Base-by-base conservation (phyloP, 2,113 vertebrate species). In the Phalacrocorax aristotelis region DNA sequence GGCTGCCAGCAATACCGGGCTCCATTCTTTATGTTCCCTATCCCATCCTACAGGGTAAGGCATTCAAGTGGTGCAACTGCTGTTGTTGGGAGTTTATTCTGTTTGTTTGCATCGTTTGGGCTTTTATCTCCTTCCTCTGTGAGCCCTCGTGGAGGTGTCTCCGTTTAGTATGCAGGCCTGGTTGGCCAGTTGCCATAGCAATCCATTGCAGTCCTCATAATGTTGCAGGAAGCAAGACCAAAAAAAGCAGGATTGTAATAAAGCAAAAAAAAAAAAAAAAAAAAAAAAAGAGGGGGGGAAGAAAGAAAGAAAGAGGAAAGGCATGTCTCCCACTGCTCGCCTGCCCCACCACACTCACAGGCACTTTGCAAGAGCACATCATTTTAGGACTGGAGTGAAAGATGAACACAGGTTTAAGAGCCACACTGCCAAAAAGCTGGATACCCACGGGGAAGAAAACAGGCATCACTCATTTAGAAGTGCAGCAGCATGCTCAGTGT, bases 141-240 rank as follows among this genome's bases (percentile, higher is more conserved):
- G 77, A 93, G 72, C 78, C 52, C 84, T 94, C 66, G 26, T 69
- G 81, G 87, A 95, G 77, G 86, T 81, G 30, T 76, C 88, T 83
- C 90, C 92, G 83, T 94, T 98, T 97, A 95, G 95, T 97, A 98
- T 98, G 98, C 98, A 98, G 98, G 77, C 84, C 94, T 95, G 93
- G 90, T 60, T 98, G 95, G 95, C 96, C 83, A 90, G 98, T 98
- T 98, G 97, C 97, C 97, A 98, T 98, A 97, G 97, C 91, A 96
- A 98, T 98, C 91, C 94, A 95, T 69, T 83, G 78, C 92, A 87
- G 91, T 83, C 87, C 90, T 97, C 95, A 64, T 93, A 96, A 94
- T 94, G 86, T 76, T 89, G 85, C 95, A 95, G 87, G 87, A 96
- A 95, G 87, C 58, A 81, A 94, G 91, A 97, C 97, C 91, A 98